Evolutionary conservation across 1,140 invertebrate species (phyloP).

Genomic region (Notospermus geniculatus): DNA sequence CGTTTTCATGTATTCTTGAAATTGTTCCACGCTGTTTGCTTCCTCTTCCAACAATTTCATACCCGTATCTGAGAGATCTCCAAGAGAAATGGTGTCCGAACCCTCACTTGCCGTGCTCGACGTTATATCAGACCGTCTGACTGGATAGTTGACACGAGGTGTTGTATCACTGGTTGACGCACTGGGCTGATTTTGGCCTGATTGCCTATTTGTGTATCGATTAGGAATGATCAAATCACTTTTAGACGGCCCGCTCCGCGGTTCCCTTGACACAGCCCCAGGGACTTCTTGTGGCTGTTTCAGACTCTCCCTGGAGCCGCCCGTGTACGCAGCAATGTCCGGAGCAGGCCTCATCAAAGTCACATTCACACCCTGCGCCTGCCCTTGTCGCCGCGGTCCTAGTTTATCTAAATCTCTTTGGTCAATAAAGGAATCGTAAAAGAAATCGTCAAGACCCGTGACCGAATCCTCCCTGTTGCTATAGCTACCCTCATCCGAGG

Average conservation of each 20-base stretch:
- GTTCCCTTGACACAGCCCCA: not conserved
- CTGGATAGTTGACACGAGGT: too few species aligned
- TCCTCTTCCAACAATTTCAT: conserved; percentile 20
- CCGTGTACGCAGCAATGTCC: too few species aligned
- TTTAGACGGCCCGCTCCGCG: not conserved
- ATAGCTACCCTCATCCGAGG: not conserved
- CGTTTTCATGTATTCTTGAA: conserved; percentile 33
- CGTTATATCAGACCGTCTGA: not conserved
- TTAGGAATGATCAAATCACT: not conserved
- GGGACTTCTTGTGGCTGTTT: too few species aligned
- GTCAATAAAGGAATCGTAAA: conserved; percentile 8
- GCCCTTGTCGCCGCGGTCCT: too few species aligned
- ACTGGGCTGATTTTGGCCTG: not conserved
- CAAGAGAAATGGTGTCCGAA: not conserved
- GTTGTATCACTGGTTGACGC: too few species aligned
- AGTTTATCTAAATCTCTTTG: not conserved
- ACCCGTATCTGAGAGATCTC: conserved; percentile 2
- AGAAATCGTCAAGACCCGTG: conserved; percentile 1
- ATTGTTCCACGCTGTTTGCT: conserved; percentile 29
- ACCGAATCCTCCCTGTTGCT: conserved; percentile 2
- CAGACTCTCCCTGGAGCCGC: too few species aligned
- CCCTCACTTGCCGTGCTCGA: not conserved
- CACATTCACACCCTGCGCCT: not conserved
- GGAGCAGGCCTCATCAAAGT: too few species aligned
- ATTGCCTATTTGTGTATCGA: too few species aligned